A percentile compares a stretch with the other conserved stretches of the same genome.
These are phyloP conservation scores for Etia nguti DNA, from an alignment of 2,113 vertebrate species.

Conservation along the genomic window DNA sequence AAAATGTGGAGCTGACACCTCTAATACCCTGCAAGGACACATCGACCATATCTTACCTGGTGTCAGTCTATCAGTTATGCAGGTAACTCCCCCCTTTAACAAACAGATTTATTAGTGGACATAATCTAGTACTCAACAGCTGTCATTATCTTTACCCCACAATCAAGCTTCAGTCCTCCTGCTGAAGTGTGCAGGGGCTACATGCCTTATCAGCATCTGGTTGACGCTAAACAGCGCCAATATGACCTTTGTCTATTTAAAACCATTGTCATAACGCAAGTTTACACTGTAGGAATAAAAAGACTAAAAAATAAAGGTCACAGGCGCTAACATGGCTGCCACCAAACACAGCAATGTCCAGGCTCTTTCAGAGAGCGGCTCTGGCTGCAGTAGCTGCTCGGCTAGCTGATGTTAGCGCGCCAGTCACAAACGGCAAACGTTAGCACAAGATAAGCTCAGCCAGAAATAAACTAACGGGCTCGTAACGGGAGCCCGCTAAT, in stretches of 20 bases:
- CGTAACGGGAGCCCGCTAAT: fast-evolving
- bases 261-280: neutral
- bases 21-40: neutral
- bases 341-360: neutral
- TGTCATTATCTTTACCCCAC: neutral
- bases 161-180: neutral
- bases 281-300: neutral
- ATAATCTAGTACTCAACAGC: neutral
- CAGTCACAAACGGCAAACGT: neutral
- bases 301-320: neutral
- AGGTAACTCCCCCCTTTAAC: neutral
- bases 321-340: conserved; percentile 39
- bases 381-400: conserved; percentile 38
- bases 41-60: neutral
- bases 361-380: neutral
- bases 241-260: neutral
- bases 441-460: conserved; percentile 5
- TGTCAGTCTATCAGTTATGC: neutral
- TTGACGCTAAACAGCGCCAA: neutral
- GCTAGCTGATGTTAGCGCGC: conserved; percentile 15
- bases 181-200: neutral
- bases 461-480: neutral
- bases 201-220: neutral
- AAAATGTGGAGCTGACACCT: neutral
- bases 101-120: neutral